Base-by-base conservation (phyloP, 1,140 invertebrate genomes). In the Pinna nobilis region DNA sequence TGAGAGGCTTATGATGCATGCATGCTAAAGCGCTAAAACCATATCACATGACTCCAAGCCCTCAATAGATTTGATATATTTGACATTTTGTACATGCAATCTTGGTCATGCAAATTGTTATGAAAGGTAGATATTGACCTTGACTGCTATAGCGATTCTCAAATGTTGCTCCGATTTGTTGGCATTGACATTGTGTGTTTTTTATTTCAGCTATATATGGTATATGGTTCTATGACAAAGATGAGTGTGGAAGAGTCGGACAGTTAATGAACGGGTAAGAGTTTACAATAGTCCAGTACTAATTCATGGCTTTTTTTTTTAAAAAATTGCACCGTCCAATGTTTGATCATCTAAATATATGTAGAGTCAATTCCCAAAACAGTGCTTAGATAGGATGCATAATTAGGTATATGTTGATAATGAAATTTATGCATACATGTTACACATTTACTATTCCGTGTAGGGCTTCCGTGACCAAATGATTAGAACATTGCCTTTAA, bases 221-320 rank as follows among this genome's bases (percentile, higher is more conserved):
- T 76, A 95, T 97, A 85, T 97, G 96, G 96, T 97, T 97, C 90
- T 97, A 96, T 84, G 95, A 96, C 83, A 94, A 94, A 88, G 93
- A 95, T 78, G 95, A 97, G 86, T 97, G 95, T 87, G 91, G 93
- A 69, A 92, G 93, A 74, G 94, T 97, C 63, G 94, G 84, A 33
- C 76, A 85, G 51, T 73, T 86, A 55, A 82, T 89, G 78, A 86
- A 85, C 67, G 86, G 85, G 88, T 89, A 82, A 39, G 39, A 13
- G 13, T 3, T n/a, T n/a, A n/a, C n/a, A n/a, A n/a, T n/a, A n/a
- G n/a, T n/a, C n/a, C n/a, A n/a, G n/a, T n/a, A n/a, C n/a, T n/a
- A n/a, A n/a, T n/a, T n/a, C n/a, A n/a, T n/a, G n/a, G n/a, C n/a
- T n/a, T n/a, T n/a, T n/a, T n/a, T n/a, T n/a, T n/a, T n/a, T 59